Base-by-base conservation (phyloP, 1,140 invertebrate genomes). In the Drosophila sulfurigaster region DNA sequence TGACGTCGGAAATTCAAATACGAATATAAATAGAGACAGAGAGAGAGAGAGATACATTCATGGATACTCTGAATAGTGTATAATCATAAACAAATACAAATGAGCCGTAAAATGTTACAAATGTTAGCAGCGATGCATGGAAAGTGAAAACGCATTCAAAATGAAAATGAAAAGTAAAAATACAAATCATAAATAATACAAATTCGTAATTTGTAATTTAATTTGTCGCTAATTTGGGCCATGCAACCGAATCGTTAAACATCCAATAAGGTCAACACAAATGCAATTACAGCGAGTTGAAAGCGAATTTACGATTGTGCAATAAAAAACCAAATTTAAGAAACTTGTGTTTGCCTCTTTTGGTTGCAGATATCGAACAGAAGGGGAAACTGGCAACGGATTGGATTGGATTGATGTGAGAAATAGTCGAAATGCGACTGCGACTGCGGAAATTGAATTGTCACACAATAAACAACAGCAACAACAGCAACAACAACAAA, bases 1-100 rank as follows among this genome's bases (percentile, higher is more conserved):
- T 88, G 83, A 81, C 83, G 80, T 88, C 77, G 83, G 70, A 78
- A 75, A 80, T 80, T 73, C 78, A 46, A 78, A 87, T 80, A 80
- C 63, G 62, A 58, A 60, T 48, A 71, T 45, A 32, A 20, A 60
- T 30, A 78, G 52, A 78, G 68, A 75, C 65, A 25, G 20, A 25
- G 20, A 20, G 56, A 15, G 7, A n/a, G 41, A 43, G 10, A 70
- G 57, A 62, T 51, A 79, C 58, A 79, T 38, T 52, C 28, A 32
- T 8, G 45, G 46, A 63, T 10, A 57, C 30, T n/a, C 41, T 7
- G 54, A 57, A 79, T 62, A 15, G 43, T 69, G 59, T 30, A 57
- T 38, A 38, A 71, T 28, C 65, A 71, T 65, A 71, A 64, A 70
- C 66, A 70, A 75, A 60, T 56, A 64, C 66, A 70, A 75, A 60